Percentiles rank a stretch among this genome's conserved stretches.
Conservation (phyloP, 2,113 vertebrate genomes). For the Crotalus tigris region DNA sequence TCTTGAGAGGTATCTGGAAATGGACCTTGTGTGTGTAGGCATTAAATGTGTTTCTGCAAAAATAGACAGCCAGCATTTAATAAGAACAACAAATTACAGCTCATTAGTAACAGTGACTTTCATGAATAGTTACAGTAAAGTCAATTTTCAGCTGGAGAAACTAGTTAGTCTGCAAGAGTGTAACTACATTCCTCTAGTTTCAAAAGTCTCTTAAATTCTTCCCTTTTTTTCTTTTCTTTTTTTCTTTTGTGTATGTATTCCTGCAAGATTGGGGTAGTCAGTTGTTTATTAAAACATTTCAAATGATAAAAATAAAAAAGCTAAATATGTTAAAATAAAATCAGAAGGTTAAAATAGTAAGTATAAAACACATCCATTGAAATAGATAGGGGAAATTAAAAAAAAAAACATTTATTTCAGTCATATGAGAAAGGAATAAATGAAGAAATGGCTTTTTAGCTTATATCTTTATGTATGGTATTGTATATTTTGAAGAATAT, state of each 20-base stretch:
- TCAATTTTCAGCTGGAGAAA: background rate
- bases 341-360: background rate
- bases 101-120: too few species aligned
- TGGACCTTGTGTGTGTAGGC: rapidly evolving
- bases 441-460: background rate
- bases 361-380: background rate
- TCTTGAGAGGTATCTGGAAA: background rate
- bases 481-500: background rate
- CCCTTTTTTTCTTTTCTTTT: background rate
- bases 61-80: background rate
- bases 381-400: background rate
- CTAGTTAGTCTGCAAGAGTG: background rate
- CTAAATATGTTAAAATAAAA: background rate
- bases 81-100: background rate
- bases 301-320: background rate
- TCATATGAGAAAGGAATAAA: background rate
- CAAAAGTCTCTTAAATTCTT: background rate
- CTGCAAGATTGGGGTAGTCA: background rate
- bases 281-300: background rate
- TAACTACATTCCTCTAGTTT: background rate
- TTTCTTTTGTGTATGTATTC: background rate
- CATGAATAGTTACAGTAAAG: background rate
- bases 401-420: background rate
- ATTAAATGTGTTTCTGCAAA: background rate
- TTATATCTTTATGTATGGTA: background rate